A percentile compares a stretch with the other conserved stretches of the same genome.
These are phyloP conservation scores for Menidia menidia DNA, from an alignment of 2,797 vertebrate genomes.

Conservation along the genomic window DNA sequence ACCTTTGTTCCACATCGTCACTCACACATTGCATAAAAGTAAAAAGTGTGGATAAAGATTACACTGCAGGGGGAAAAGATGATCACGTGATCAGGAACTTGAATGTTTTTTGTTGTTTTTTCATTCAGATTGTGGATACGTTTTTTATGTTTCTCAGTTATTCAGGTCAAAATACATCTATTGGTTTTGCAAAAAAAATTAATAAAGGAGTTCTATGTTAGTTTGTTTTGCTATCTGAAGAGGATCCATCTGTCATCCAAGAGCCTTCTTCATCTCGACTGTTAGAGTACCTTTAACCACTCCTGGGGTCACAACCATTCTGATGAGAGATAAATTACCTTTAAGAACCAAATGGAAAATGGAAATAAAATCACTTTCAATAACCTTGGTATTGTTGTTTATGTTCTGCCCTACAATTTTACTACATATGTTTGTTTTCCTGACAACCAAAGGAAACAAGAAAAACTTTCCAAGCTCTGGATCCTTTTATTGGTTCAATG, in stretches of 20 bases:
- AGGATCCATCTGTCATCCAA: background rate
- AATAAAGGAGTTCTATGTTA: background rate
- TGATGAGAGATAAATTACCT: background rate
- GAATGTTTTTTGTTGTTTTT: background rate
- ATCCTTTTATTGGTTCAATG: background rate
- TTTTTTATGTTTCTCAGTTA: background rate
- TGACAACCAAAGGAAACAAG: background rate
- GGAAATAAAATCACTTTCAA: background rate
- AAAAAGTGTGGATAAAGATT: background rate
- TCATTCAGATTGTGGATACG: background rate
- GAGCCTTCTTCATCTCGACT: background rate
- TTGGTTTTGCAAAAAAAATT: background rate
- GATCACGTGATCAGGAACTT: background rate
- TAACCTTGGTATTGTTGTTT: background rate
- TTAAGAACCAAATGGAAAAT: background rate
- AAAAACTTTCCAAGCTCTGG: no score
- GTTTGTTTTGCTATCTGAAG: background rate
- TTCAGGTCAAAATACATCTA: background rate
- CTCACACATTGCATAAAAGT: background rate
- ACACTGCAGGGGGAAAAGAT: background rate
- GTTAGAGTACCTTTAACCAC: background rate
- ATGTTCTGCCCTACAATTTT: background rate
- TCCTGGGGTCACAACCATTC: no score
- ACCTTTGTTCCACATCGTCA: background rate
- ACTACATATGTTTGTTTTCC: background rate